Conservation (phyloP, 1,140 invertebrate species). For the Gerris buenoi region DNA sequence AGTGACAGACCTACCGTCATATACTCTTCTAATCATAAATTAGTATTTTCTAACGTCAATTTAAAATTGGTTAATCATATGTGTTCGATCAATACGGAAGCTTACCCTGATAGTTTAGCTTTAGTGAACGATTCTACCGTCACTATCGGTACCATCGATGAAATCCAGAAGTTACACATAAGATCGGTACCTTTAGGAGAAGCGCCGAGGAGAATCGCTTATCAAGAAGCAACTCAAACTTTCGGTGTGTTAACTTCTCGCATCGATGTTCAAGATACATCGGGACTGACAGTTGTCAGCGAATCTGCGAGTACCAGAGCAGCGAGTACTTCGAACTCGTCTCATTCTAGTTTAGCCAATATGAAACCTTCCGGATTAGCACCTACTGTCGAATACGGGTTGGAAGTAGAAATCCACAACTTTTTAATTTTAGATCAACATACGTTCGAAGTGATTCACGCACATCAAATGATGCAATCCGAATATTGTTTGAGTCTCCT, state of each 20-base stretch:
- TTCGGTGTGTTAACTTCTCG: slow-evolving; percentile 88
- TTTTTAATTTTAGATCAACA: slow-evolving; percentile 89
- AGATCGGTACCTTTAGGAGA: slow-evolving; percentile 86
- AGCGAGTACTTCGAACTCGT: slow-evolving; percentile 36
- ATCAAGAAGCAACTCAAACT: slow-evolving; percentile 86
- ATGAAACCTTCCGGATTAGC: slow-evolving; percentile 28
- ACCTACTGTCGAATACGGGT: slow-evolving; percentile 43
- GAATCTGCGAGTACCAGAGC: slow-evolving; percentile 66
- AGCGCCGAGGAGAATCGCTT: slow-evolving; percentile 81
- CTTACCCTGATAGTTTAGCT: slow-evolving; percentile 88
- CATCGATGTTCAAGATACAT: slow-evolving; percentile 64
- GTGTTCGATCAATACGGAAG: slow-evolving; percentile 89
- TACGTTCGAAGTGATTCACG: slow-evolving; percentile 90
- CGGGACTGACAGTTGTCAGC: slow-evolving; percentile 46
- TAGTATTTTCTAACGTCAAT: slow-evolving; percentile 99
- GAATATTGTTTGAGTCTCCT: slow-evolving; percentile 82
- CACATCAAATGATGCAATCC: slow-evolving; percentile 73
- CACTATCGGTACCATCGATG: slow-evolving; percentile 95
- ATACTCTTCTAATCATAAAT: slow-evolving; percentile 95
- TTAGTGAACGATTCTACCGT: slow-evolving; percentile 84
- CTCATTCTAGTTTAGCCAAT: slow-evolving; percentile 29
- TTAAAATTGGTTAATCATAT: slow-evolving; percentile 95
- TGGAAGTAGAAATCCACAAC: slow-evolving; percentile 85
- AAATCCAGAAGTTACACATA: slow-evolving; percentile 96
- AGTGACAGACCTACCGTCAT: slow-evolving; percentile 96